phyloP scores from a whole-genome alignment of 2,888 invertebrate genomes.

The Plebejus melissa region DNA sequence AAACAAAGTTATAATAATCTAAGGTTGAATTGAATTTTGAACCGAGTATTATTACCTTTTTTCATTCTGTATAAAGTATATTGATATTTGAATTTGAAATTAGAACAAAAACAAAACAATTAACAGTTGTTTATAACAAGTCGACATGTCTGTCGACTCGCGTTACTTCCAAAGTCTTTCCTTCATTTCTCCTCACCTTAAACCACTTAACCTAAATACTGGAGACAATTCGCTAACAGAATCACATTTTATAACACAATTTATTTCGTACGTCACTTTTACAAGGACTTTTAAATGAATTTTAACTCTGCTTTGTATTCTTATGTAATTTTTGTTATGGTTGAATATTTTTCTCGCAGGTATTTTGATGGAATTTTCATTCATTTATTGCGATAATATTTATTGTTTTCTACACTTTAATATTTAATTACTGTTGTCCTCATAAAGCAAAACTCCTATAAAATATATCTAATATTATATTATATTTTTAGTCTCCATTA shows the following conservation, averaged over 20 bases:
- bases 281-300: neutral
- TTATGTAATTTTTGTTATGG: neutral
- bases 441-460: too few relatives aligned
- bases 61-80: neutral
- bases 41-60: too few relatives aligned
- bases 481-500: too few relatives aligned
- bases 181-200: slow-evolving; percentile 4
- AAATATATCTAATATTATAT: too few relatives aligned
- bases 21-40: too few relatives aligned
- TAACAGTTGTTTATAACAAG: neutral
- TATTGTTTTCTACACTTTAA: too few relatives aligned
- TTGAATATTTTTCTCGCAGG: neutral
- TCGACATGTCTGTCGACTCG: neutral
- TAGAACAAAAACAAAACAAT: neutral
- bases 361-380: neutral
- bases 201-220: slow-evolving; percentile 15
- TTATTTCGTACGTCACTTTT: neutral
- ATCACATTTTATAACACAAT: slow-evolving; percentile 3
- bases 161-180: neutral
- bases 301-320: neutral
- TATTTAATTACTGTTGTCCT: too few relatives aligned
- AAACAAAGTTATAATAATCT: too few relatives aligned
- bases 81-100: neutral
- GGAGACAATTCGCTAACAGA: neutral
- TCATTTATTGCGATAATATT: neutral